A percentile compares a stretch with the other conserved stretches of the same genome.
phyloP scores from a whole-genome alignment of 2,888 invertebrate species.

The Spodoptera picta region DNA sequence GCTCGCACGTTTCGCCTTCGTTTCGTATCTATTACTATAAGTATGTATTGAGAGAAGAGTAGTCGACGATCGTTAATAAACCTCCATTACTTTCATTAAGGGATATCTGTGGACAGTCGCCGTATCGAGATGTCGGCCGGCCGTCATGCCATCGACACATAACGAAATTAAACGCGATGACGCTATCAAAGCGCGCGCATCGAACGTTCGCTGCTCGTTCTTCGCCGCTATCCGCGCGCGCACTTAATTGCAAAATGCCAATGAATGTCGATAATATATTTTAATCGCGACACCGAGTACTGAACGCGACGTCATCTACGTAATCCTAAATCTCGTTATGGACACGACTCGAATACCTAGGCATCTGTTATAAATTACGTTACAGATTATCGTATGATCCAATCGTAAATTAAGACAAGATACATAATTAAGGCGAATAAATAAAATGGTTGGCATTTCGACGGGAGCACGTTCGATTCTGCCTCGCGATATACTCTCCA shows the following conservation, averaged over 20 bases:
- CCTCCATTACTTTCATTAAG: constrained; percentile 88
- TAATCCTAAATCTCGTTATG: constrained; percentile 88
- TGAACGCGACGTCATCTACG: constrained; percentile 77
- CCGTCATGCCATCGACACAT: constrained; percentile 85
- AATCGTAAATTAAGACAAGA: constrained; percentile 89
- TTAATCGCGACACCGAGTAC: constrained; percentile 77
- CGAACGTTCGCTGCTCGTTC: constrained; percentile 65
- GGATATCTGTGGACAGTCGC: constrained; percentile 85
- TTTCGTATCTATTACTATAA: constrained; percentile 81
- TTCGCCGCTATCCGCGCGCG: constrained; percentile 70
- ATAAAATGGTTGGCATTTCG: constrained; percentile 89
- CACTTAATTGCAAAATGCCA: constrained; percentile 86
- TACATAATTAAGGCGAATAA: constrained; percentile 89
- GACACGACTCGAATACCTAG: constrained; percentile 86
- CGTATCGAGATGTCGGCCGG: constrained; percentile 84
- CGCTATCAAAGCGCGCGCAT: constrained; percentile 84
- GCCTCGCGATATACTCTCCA: constrained; percentile 76
- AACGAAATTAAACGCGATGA: constrained; percentile 86
- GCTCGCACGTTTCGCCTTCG: constrained; percentile 83
- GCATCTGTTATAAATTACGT: constrained; percentile 87
- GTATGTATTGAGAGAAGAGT: constrained; percentile 76
- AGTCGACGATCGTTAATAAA: constrained; percentile 85
- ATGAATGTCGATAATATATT: constrained; percentile 84
- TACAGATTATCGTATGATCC: constrained; percentile 89
- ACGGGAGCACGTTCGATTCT: constrained; percentile 88